Conservation (phyloP, 2,888 invertebrate species). For the Cerceris ruficornis region DNA sequence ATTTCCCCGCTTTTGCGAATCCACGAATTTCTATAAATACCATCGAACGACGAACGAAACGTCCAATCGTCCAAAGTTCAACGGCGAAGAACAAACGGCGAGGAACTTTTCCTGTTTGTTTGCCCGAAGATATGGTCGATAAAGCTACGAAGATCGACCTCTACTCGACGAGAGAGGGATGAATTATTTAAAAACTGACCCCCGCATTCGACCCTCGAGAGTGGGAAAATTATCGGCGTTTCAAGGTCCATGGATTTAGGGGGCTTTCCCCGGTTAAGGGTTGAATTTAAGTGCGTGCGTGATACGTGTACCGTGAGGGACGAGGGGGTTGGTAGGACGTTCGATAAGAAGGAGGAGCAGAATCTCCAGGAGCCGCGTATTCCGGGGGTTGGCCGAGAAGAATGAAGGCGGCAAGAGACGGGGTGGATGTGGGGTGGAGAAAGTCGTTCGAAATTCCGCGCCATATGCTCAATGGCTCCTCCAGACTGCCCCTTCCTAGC, state of each 20-base stretch:
- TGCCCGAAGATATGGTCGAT: no score
- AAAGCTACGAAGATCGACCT: no score
- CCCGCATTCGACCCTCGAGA: background rate
- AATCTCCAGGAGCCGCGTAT: slow-evolving; percentile 26
- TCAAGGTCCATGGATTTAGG: background rate
- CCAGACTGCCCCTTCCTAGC: slow-evolving; percentile 34
- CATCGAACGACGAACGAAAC: no score
- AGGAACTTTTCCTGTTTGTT: no score
- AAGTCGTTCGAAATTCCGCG: slow-evolving; percentile 75
- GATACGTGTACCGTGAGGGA: background rate
- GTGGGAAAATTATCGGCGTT: background rate
- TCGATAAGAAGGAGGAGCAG: slow-evolving; percentile 25
- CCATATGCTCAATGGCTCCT: slow-evolving; percentile 74
- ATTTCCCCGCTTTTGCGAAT: no score
- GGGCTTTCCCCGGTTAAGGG: background rate
- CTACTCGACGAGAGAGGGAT: no score
- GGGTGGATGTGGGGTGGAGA: slow-evolving; percentile 49
- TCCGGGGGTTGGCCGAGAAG: slow-evolving; percentile 10
- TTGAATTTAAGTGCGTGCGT: background rate
- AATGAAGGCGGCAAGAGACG: slow-evolving; percentile 12
- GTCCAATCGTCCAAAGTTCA: no score
- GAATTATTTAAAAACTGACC: background rate
- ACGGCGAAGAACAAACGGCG: no score
- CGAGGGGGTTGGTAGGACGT: background rate
- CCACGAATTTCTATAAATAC: no score